Conservation (phyloP, 2,797 vertebrate species). For the Liparis tanakae region DNA sequence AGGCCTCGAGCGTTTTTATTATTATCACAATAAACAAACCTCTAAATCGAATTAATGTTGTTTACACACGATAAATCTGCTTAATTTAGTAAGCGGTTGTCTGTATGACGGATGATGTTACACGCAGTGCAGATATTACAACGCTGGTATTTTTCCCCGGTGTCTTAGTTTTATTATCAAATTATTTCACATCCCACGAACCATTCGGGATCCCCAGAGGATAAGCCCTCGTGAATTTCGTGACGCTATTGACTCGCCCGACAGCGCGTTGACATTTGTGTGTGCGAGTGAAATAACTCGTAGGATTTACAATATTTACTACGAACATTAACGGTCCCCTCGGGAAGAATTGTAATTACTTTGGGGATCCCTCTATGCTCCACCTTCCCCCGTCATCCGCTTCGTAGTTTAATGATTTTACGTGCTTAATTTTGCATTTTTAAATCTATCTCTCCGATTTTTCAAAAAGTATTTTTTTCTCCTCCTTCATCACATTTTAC, state of each 20-base stretch:
- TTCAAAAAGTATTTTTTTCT: too few relatives aligned
- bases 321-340: not conserved
- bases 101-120: not conserved
- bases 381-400: too few relatives aligned
- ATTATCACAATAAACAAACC: not conserved
- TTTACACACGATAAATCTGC: conserved; percentile 8
- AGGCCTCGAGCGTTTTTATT: not conserved
- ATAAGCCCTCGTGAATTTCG: too few relatives aligned
- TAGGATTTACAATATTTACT: not conserved
- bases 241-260: too few relatives aligned
- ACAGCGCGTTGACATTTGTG: not conserved
- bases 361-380: too few relatives aligned
- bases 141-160: too few relatives aligned
- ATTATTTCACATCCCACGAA: not conserved
- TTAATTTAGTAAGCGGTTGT: conserved; percentile 1
- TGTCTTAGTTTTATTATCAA: not conserved
- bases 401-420: not conserved
- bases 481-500: too few relatives aligned
- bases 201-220: not conserved
- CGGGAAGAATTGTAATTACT: too few relatives aligned
- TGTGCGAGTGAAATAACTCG: not conserved
- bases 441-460: too few relatives aligned
- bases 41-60: conserved; percentile 11
- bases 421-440: not conserved
- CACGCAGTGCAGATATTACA: too few relatives aligned